Percentiles rank a stretch among this genome's conserved stretches.
Evolutionary conservation across 2,888 invertebrate species (phyloP).

Genomic region (Temnothorax rugatulus): DNA sequence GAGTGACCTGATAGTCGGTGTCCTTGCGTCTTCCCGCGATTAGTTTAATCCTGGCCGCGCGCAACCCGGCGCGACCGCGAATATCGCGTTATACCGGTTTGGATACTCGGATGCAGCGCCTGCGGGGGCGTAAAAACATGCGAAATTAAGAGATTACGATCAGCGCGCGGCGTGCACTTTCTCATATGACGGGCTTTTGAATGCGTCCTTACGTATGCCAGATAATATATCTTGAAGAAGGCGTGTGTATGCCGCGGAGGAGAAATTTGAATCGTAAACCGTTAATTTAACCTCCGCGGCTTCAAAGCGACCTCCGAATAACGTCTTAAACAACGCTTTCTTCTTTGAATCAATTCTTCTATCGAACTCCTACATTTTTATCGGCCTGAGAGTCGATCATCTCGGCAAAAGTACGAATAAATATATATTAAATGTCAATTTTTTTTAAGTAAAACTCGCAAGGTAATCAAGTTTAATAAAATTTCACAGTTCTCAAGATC

Average conservation of each 20-base stretch:
- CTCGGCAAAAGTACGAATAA: neutral
- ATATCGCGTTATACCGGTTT: conserved; percentile 50
- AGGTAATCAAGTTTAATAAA: conserved; percentile 6
- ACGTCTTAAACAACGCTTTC: conserved; percentile 1
- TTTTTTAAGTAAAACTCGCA: neutral
- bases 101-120: conserved; percentile 20
- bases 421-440: neutral
- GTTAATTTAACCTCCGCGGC: conserved; percentile 46
- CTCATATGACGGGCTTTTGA: conserved; percentile 50
- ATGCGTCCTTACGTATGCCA: conserved; percentile 44
- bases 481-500: conserved; percentile 2
- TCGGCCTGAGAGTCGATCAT: neutral
- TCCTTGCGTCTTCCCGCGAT: conserved; percentile 47
- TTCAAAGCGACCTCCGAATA: neutral
- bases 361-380: neutral
- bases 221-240: conserved; percentile 43
- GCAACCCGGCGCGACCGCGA: conserved; percentile 39
- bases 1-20: conserved; percentile 32
- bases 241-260: conserved; percentile 22
- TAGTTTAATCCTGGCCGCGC: conserved; percentile 45
- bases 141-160: conserved; percentile 59
- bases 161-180: conserved; percentile 49
- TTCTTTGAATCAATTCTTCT: conserved; percentile 4
- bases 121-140: conserved; percentile 57
- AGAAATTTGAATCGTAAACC: conserved; percentile 54